Evolutionary conservation across 2,888 invertebrate species (phyloP), one percentile per base, ranked within the genome.

Genomic region (Volucella inanis): DNA sequence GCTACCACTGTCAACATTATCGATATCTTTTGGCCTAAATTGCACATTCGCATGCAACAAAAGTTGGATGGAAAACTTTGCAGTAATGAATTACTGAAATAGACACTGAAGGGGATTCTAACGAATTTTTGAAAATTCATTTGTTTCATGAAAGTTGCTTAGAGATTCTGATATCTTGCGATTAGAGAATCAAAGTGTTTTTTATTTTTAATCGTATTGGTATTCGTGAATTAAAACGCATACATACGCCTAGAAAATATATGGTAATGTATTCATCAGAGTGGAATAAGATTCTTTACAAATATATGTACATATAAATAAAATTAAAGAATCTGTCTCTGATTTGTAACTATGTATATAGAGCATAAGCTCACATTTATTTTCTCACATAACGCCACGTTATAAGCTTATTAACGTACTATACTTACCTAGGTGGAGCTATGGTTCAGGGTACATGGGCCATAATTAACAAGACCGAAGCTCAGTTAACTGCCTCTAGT

Each of bases 31-130:
- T 31, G 39, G 0, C 57, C 65, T n/a, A 61, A 79, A 79, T 79
- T 65, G 65, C 72, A 79, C 50, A 65, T 79, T 79, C 64, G 39
- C 79, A 79, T 79, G 79, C 72, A 65, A 78, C 55, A 62, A 49
- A 39, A 55, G 22, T 49, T 70, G 61, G 62, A 43, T n/a, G n/a
- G n/a, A 12, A 18, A 22, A 50, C 18, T 67, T 75, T 54, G 57
- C 59, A 43, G 11, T 38, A n/a, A 11, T 38, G 67, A 61, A 45
- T 38, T 11, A 50, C 49, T 54, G 54, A 22, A 54, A 45, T n/a
- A 45, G 31, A 31, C 31, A 31, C 31, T 31, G 31, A 14, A 10
- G 3, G 14, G 10, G 14, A 39, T 57, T 38, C 15, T 8, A 15
- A 14, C 10, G 8, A 9, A 39, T 52, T 41, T 57, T 1, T 41